Base-by-base conservation (phyloP, 2,888 invertebrate species). In the Luffia ferchaultella region DNA sequence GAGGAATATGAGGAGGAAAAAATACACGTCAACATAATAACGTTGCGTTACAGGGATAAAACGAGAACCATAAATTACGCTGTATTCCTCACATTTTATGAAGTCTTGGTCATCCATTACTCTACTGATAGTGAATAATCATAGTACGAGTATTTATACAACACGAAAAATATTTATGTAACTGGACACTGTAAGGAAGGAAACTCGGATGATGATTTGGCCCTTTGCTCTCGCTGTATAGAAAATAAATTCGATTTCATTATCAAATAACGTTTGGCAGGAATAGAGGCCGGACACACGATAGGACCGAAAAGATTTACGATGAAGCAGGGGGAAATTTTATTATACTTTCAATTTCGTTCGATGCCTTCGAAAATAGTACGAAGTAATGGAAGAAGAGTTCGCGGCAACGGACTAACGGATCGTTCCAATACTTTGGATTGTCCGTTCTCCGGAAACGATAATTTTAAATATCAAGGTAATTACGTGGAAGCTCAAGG, bases 261-360 rank as follows among this genome's bases (percentile, higher is more conserved):
- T 62, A 62, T 58, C 51, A 57, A 58, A 51, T 55, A 53, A 52
- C 51, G 57, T 56, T 60, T 56, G 56, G 57, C 54, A 61, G 63
- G 66, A 73, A 70, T 65, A 73, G 68, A 67, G 62, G 58, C 58
- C 62, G 63, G 62, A 66, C 67, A 66, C 62, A 53, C 50, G 63
- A 60, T 60, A 60, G 61, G 62, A 60, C 60, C 58, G 57, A 59
- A 66, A 68, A 70, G 70, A 73, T 76, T 74, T 72, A 73, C 68
- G 70, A 68, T 61, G 64, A 60, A 64, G 64, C 60, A 59, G 58
- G 58, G 63, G 63, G 68, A 68, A 63, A 62, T 71, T 71, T 74
- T 70, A 73, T 73, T 70, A 68, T 66, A 66, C 68, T 69, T 69
- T 70, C 69, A 69, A 70, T 75, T 67, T 67, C 60, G 16, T 19